These are phyloP conservation scores for Lates calcarifer DNA, from an alignment of 2,113 vertebrate genomes.

Conservation along the genomic window DNA sequence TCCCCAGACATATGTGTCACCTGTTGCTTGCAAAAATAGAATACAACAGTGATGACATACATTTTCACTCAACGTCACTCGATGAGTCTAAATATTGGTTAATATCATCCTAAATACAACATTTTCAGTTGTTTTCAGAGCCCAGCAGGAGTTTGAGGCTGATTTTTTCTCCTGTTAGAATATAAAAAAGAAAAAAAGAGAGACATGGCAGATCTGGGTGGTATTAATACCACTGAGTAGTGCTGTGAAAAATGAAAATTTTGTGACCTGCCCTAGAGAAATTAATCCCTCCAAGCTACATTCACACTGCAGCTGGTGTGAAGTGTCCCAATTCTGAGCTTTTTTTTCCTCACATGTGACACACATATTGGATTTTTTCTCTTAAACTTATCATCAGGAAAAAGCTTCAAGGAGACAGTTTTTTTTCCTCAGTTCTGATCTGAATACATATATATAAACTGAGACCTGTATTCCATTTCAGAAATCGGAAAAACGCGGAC, in stretches of 20 bases:
- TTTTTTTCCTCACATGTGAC: conserved; percentile 21
- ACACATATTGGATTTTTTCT: conserved; percentile 22
- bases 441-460: not conserved
- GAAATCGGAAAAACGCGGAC: no score
- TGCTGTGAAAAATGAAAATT: conserved; percentile 40
- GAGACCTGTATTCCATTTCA: no score
- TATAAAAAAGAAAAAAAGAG: not conserved
- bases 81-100: conserved; percentile 5
- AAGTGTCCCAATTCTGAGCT: conserved; percentile 45
- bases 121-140: not conserved
- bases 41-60: not conserved
- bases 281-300: conserved; percentile 33
- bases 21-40: conserved; percentile 2
- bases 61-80: not conserved
- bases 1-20: not conserved
- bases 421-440: not conserved
- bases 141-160: conserved; percentile 2
- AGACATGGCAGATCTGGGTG: conserved; percentile 9
- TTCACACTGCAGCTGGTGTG: conserved; percentile 28
- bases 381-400: conserved; percentile 7
- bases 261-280: conserved; percentile 44
- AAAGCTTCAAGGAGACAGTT: conserved; percentile 20
- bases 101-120: not conserved
- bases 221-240: conserved; percentile 32
- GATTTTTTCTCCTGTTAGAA: not conserved